A percentile compares a stretch with the other conserved stretches of the same genome.
phyloP scores from a whole-genome alignment of 2,797 vertebrate species.

The Clarias platycephalus region DNA sequence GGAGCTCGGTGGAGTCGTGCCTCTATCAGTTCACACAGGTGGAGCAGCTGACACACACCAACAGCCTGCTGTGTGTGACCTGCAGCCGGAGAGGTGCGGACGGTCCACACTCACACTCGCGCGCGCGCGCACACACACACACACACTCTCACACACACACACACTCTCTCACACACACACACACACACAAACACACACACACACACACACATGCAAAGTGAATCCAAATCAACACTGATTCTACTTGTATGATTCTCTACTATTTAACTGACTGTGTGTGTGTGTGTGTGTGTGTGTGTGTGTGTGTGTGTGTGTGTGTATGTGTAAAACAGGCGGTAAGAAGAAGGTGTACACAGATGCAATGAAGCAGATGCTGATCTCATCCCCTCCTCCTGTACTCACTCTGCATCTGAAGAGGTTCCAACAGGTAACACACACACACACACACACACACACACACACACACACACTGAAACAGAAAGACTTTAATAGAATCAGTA shows the following conservation, averaged over 20 bases:
- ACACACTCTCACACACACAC: too few relatives aligned
- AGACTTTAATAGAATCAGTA: too few relatives aligned
- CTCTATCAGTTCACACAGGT: constrained; percentile 91
- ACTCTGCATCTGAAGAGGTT: constrained; percentile 97
- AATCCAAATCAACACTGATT: background rate
- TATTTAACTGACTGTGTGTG: background rate
- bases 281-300: background rate
- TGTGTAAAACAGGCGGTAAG: constrained; percentile 73
- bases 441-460: constrained; percentile 22
- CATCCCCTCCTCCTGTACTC: constrained; percentile 85
- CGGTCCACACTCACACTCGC: too few relatives aligned
- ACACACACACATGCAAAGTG: too few relatives aligned
- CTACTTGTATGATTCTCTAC: background rate
- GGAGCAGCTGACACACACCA: constrained; percentile 85
- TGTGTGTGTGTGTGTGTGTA: background rate
- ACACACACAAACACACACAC: background rate
- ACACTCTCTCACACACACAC: background rate
- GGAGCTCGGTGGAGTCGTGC: constrained; percentile 85
- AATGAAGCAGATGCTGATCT: constrained; percentile 95
- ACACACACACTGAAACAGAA: background rate
- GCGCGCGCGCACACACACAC: background rate
- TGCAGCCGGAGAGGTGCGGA: constrained; percentile 76
- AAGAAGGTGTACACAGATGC: constrained; percentile 89
- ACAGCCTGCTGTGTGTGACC: constrained; percentile 89
- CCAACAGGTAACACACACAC: constrained; percentile 80